phyloP scores from a whole-genome alignment of 2,888 invertebrate genomes.

The Sisyra terminalis region DNA sequence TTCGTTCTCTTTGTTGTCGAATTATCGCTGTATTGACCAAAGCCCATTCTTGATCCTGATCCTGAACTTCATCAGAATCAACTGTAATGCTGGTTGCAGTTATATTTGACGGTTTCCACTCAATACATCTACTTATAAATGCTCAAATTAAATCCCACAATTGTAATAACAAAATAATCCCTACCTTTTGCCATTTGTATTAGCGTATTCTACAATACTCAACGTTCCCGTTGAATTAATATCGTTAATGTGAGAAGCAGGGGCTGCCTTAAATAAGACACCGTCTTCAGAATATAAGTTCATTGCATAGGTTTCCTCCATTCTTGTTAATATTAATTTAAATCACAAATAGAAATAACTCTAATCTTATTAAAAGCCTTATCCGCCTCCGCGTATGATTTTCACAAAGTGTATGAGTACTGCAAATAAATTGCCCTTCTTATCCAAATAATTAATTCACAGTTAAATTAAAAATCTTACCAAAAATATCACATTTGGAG shows the following conservation, averaged over 20 bases:
- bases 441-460: too few species aligned
- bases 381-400: too few species aligned
- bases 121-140: slow-evolving; percentile 29
- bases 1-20: slow-evolving; percentile 39
- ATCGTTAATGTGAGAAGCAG: slow-evolving; percentile 41
- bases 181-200: slow-evolving; percentile 23
- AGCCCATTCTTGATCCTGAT: slow-evolving; percentile 70
- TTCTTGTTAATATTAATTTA: too few species aligned
- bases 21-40: slow-evolving; percentile 50
- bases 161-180: background rate
- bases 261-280: slow-evolving; percentile 50
- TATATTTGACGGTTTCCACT: slow-evolving; percentile 71
- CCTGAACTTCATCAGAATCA: slow-evolving; percentile 40
- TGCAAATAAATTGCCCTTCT: too few species aligned
- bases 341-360: too few species aligned
- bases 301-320: slow-evolving; percentile 17
- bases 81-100: slow-evolving; percentile 58
- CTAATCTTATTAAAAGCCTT: too few species aligned
- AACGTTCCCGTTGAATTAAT: slow-evolving; percentile 50
- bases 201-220: slow-evolving; percentile 45
- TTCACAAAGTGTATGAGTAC: too few species aligned
- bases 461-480: too few species aligned
- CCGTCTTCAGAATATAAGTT: slow-evolving; percentile 68
- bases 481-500: too few species aligned
- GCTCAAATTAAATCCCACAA: too few species aligned